Percentiles rank a stretch among this genome's conserved stretches.
These are phyloP conservation scores for Formica exsecta DNA, from an alignment of 1,140 invertebrate genomes.

Conservation along the genomic window DNA sequence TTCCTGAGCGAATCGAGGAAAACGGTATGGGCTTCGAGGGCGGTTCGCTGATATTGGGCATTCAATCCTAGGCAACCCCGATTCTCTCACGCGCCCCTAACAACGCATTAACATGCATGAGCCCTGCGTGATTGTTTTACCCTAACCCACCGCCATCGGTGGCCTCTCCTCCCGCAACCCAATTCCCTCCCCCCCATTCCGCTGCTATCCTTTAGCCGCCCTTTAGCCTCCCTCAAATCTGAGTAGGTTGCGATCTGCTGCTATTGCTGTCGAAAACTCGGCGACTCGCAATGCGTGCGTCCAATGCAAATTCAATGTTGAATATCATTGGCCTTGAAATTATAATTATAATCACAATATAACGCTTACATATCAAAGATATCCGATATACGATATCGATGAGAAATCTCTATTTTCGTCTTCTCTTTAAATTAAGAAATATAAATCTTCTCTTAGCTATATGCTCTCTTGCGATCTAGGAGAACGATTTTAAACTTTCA, in stretches of 20 bases:
- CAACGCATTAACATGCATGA: conserved; percentile 87
- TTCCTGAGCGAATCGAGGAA: conserved; percentile 80
- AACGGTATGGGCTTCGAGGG: conserved; percentile 80
- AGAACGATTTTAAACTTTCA: conserved; percentile 33
- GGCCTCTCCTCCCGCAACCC: conserved; percentile 30
- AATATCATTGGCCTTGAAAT: conserved; percentile 74
- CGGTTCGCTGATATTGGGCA: conserved; percentile 85
- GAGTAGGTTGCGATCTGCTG: conserved; percentile 77
- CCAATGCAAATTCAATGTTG: conserved; percentile 84
- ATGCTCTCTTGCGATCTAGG: too few species aligned
- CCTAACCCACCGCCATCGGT: conserved; percentile 77
- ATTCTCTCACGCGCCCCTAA: conserved; percentile 83
- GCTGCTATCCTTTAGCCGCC: conserved; percentile 36
- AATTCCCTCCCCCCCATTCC: neutral
- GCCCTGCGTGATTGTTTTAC: conserved; percentile 86
- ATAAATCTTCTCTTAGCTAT: conserved; percentile 4
- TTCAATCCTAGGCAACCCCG: conserved; percentile 84
- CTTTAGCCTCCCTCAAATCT: conserved; percentile 78
- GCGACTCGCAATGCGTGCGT: conserved; percentile 75
- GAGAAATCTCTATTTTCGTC: neutral
- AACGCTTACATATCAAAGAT: neutral
- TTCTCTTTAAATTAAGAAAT: conserved; percentile 21
- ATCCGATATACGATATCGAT: neutral
- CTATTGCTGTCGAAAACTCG: conserved; percentile 75
- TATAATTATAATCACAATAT: neutral